Base-by-base conservation (phyloP, 2,113 vertebrate species). In the Panurus biarmicus region DNA sequence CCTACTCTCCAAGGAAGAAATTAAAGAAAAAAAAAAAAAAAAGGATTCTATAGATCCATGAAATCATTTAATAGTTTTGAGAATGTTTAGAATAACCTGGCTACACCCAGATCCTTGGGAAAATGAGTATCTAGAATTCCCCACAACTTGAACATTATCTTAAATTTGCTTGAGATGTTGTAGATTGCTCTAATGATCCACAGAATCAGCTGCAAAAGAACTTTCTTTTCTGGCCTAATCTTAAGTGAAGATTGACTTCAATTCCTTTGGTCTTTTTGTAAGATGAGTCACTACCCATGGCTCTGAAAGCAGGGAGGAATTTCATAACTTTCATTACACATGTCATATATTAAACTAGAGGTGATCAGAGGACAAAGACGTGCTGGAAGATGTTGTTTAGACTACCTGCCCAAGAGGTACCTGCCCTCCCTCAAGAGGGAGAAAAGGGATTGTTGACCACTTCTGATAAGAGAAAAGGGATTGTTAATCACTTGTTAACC, bases 1-100 rank as follows among this genome's bases (percentile, higher is more conserved):
- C n/a, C 62, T 54, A 31, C 35, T 78, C 35, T 15, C 19, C 64
- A 54, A 62, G 44, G 45, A 38, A 70, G 31, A 85, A 45, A 54
- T 16, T 23, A 42, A 60, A 56, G 23, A 1, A 6, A 3, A 5
- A 42, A 19, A 1, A 6, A 3, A 5, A 42, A 19, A 50, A 40
- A 51, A 20, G 1, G 5, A 15, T 15, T 76, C 21, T 7, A 12
- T 19, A 18, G 31, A 51, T 84, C 54, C 60, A 73, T 23, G 4
- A 61, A 45, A 53, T 42, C 4, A 33, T 42, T 54, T 71, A 33
- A 31, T 18, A 18, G 8, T 53, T 71, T 54, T 42, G 29, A 54
- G 21, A 33, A 33, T 53, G 29, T 40, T 53, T 54, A 54, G 28
- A 40, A 42, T 53, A 71, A 71, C 36, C 16, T 54, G 50, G 28